Conservation (phyloP, 2,113 vertebrate species). For the Cavia aperea region DNA sequence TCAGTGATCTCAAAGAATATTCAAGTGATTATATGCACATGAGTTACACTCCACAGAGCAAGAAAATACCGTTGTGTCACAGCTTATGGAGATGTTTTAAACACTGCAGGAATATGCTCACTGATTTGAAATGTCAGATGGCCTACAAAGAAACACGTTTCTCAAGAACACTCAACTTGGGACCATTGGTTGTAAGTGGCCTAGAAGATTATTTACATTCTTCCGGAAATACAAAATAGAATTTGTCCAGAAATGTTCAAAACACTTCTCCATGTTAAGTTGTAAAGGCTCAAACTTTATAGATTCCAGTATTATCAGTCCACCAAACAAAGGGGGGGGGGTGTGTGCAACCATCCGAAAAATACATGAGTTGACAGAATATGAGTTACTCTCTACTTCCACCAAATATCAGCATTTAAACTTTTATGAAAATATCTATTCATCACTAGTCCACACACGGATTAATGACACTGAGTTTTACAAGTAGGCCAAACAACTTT, state of each 20-base stretch:
- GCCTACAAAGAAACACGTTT: slow-evolving; percentile 36
- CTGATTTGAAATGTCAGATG: slow-evolving; percentile 47
- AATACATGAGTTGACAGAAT: slow-evolving; percentile 49
- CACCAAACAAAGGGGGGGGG: slow-evolving; percentile 52
- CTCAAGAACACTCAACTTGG: slow-evolving; percentile 49
- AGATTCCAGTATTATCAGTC: slow-evolving; percentile 68
- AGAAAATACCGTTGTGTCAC: slow-evolving; percentile 38
- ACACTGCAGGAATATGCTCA: slow-evolving; percentile 5
- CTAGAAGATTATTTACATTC: slow-evolving; percentile 58
- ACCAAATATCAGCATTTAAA: slow-evolving; percentile 71
- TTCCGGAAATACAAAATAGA: slow-evolving; percentile 67
- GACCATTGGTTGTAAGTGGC: slow-evolving; percentile 39
- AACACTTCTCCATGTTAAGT: slow-evolving; percentile 66
- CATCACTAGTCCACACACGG: slow-evolving; percentile 65
- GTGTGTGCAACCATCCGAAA: slow-evolving; percentile 14
- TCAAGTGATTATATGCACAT: slow-evolving; percentile 41
- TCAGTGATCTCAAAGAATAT: slow-evolving; percentile 53
- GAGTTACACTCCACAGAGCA: slow-evolving; percentile 49
- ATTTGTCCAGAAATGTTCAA: slow-evolving; percentile 63
- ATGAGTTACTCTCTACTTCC: slow-evolving; percentile 56
- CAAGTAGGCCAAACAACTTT: slow-evolving; percentile 55
- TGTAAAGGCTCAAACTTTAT: slow-evolving; percentile 65
- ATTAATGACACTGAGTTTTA: slow-evolving; percentile 68
- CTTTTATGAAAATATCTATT: slow-evolving; percentile 65
- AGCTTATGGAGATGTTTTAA: background rate